These are phyloP conservation scores for Monoplex corrugatus DNA, from an alignment of 2,888 invertebrate genomes.

Conservation along the genomic window DNA sequence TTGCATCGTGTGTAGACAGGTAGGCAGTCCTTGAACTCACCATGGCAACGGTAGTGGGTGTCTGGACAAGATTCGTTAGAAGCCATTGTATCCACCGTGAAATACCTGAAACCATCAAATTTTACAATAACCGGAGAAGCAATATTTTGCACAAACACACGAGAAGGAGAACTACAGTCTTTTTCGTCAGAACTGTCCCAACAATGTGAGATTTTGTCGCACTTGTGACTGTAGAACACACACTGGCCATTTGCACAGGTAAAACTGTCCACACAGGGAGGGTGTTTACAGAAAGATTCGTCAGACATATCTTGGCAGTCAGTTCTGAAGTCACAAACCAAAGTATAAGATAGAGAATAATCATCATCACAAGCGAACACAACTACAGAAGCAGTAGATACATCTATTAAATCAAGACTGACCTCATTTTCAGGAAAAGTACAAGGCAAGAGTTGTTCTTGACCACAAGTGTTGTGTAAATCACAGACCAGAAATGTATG, in stretches of 20 bases:
- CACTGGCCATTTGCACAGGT: not conserved
- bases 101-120: not conserved
- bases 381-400: not conserved
- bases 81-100: not conserved
- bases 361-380: not conserved
- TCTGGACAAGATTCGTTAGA: not conserved
- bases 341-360: not conserved
- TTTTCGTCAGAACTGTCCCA: not conserved
- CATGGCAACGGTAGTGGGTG: not conserved
- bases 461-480: not conserved
- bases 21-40: not conserved
- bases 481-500: not conserved
- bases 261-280: not conserved
- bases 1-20: conserved; percentile 3
- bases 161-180: not conserved
- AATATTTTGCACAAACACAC: not conserved
- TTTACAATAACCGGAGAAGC: not conserved
- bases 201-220: not conserved
- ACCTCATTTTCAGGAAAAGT: fast-evolving
- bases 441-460: not conserved
- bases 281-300: not conserved
- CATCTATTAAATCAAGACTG: not conserved
- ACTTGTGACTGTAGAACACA: not conserved
- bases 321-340: not conserved
- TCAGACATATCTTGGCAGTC: not conserved